These are phyloP conservation scores for Mongoloraphidia duomilia DNA, from an alignment of 2,888 invertebrate species.

Conservation along the genomic window DNA sequence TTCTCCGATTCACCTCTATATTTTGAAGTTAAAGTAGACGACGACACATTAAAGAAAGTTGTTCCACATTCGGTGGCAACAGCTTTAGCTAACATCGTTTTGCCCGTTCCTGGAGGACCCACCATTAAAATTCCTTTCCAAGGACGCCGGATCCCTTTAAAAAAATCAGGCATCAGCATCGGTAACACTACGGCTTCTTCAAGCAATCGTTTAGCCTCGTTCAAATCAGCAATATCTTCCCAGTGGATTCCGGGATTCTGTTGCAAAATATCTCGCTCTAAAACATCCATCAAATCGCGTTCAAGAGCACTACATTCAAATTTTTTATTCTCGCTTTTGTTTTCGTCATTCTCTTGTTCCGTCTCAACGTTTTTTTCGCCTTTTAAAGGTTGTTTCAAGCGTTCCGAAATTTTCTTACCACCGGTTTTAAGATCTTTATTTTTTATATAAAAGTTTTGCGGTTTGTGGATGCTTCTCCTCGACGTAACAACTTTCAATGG, in stretches of 20 bases:
- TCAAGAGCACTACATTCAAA: constrained; percentile 77
- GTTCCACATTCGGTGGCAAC: constrained; percentile 82
- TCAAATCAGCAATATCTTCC: constrained; percentile 60
- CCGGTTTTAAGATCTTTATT: too few relatives aligned
- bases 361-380: too few relatives aligned
- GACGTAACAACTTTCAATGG: too few relatives aligned
- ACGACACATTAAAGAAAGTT: constrained; percentile 78
- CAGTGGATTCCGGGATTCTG: constrained; percentile 71
- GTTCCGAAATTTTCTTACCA: too few relatives aligned
- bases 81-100: constrained; percentile 70
- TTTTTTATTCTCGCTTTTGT: constrained; percentile 49
- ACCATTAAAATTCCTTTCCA: constrained; percentile 63
- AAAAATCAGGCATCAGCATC: constrained; percentile 76
- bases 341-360: too few relatives aligned
- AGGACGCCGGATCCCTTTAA: constrained; percentile 70
- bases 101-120: constrained; percentile 61
- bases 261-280: constrained; percentile 74
- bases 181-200: constrained; percentile 83
- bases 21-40: constrained; percentile 75
- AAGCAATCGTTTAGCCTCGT: constrained; percentile 58
- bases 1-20: constrained; percentile 87
- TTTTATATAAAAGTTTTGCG: too few relatives aligned
- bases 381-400: too few relatives aligned
- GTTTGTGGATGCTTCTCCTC: too few relatives aligned
- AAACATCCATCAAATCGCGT: constrained; percentile 82